phyloP scores from a whole-genome alignment of 2,113 vertebrate species.

The Conger conger region DNA sequence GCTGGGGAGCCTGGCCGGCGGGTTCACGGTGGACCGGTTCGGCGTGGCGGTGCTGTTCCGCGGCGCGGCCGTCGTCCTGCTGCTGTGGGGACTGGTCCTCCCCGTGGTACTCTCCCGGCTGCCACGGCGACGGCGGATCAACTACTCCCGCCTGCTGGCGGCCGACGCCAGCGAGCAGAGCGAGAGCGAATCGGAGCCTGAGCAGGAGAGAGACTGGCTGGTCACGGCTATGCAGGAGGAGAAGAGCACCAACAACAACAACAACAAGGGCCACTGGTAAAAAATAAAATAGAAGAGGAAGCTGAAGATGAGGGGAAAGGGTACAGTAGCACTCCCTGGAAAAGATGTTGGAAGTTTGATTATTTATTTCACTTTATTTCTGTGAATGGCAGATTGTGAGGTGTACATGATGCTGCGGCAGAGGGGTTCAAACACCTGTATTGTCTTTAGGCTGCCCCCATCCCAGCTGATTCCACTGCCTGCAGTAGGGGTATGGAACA shows the following conservation, averaged over 20 bases:
- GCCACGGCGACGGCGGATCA: slow-evolving; percentile 76
- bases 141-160: slow-evolving; percentile 82
- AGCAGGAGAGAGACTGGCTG: slow-evolving; percentile 83
- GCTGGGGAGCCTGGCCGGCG: slow-evolving; percentile 76
- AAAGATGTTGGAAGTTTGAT: background rate
- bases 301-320: background rate
- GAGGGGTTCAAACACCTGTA: no score
- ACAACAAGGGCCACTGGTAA: background rate
- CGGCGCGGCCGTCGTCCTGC: slow-evolving; percentile 53
- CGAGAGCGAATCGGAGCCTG: slow-evolving; percentile 78
- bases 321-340: background rate
- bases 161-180: slow-evolving; percentile 76
- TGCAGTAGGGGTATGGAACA: no score
- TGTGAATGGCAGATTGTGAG: background rate
- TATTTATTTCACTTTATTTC: background rate
- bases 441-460: no score
- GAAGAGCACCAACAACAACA: slow-evolving; percentile 47
- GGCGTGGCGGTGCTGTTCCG: slow-evolving; percentile 68
- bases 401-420: no score
- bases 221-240: slow-evolving; percentile 80
- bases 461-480: no score
- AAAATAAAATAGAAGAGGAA: background rate
- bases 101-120: slow-evolving; percentile 69
- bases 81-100: slow-evolving; percentile 72
- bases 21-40: slow-evolving; percentile 66